Conservation (phyloP, 2,888 invertebrate species). For the Alviniconcha strummeri region DNA sequence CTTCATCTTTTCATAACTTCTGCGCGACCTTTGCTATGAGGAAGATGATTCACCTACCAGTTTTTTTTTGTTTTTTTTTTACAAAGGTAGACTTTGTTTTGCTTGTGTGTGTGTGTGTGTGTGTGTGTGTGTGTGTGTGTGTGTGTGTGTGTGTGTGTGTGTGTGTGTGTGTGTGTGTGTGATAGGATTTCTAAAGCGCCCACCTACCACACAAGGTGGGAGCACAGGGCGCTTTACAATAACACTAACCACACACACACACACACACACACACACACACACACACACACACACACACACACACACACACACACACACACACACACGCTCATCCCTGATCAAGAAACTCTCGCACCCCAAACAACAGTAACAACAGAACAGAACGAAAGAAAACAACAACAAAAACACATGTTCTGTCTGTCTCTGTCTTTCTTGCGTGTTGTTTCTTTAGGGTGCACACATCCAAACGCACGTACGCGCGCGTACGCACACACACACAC, state of each 20-base stretch:
- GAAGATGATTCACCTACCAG: too few relatives aligned
- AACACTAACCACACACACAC: background rate
- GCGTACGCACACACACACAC: background rate
- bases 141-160: constrained; percentile 11
- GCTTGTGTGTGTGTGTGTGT: background rate
- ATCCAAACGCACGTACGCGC: background rate
- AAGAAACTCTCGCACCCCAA: too few relatives aligned
- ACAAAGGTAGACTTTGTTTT: background rate
- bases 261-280: background rate
- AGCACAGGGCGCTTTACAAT: too few relatives aligned
- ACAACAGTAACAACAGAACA: too few relatives aligned
- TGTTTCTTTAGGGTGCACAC: background rate
- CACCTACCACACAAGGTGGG: too few relatives aligned
- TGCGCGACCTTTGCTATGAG: background rate
- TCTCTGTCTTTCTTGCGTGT: too few relatives aligned
- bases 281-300: background rate
- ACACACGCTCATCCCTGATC: background rate
- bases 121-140: background rate
- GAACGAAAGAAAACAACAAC: background rate
- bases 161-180: constrained; percentile 5
- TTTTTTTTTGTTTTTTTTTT: background rate
- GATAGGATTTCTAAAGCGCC: background rate
- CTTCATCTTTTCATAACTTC: background rate
- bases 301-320: background rate
- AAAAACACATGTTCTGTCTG: background rate